These are phyloP conservation scores for Pampus argenteus DNA, from an alignment of 2,797 vertebrate species.

Conservation along the genomic window DNA sequence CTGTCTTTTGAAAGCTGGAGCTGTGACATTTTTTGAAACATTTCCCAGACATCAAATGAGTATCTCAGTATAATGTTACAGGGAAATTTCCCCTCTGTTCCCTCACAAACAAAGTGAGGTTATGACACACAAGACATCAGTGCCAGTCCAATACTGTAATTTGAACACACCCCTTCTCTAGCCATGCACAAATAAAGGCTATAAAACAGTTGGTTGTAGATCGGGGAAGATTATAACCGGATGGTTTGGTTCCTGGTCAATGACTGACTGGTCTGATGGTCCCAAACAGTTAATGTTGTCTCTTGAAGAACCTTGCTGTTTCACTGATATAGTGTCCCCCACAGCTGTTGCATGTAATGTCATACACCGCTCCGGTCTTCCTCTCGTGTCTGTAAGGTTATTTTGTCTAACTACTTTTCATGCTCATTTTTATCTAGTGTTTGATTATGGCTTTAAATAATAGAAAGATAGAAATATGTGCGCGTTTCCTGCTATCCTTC, in stretches of 20 bases:
- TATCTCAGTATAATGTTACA: constrained; percentile 74
- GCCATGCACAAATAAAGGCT: constrained; percentile 40
- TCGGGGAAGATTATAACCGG: not conserved
- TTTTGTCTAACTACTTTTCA: not conserved
- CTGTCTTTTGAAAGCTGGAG: constrained; percentile 48
- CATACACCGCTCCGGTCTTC: not conserved
- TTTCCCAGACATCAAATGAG: constrained; percentile 66
- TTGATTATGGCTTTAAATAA: too few relatives aligned
- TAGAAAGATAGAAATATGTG: not conserved
- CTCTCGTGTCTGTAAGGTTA: not conserved
- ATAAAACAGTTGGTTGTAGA: not conserved
- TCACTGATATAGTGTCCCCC: not conserved
- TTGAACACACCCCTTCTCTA: constrained; percentile 50
- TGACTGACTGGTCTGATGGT: not conserved
- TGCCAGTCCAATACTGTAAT: constrained; percentile 65
- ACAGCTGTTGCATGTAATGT: not conserved
- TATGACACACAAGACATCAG: constrained; percentile 66
- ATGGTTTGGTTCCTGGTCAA: not conserved
- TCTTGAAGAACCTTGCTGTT: not conserved
- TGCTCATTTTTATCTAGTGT: not conserved
- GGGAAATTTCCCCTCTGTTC: constrained; percentile 68
- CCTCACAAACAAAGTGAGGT: constrained; percentile 67
- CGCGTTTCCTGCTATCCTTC: not conserved
- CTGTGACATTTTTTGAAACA: constrained; percentile 65
- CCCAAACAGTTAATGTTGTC: constrained; percentile 6